These are phyloP conservation scores for Podarcis lilfordi DNA, from an alignment of 2,797 vertebrate species.

Conservation along the genomic window DNA sequence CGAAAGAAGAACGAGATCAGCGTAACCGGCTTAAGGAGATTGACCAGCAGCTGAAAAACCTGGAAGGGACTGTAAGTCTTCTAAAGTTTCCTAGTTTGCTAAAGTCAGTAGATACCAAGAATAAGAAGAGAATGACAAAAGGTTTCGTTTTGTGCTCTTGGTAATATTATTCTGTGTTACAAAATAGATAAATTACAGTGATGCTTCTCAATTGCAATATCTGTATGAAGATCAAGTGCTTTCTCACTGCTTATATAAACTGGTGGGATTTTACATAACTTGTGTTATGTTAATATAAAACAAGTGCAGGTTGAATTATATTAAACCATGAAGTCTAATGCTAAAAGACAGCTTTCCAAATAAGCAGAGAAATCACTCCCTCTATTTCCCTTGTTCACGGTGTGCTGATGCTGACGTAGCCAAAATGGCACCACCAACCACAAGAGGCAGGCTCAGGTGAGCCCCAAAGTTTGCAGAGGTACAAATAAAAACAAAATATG, in stretches of 20 bases:
- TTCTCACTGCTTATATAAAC: not conserved
- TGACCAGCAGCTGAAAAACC: slow-evolving; percentile 86
- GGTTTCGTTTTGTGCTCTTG: not conserved
- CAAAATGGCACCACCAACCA: no score
- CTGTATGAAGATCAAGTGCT: not conserved
- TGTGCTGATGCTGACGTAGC: not conserved
- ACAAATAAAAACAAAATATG: not conserved
- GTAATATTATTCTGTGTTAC: not conserved
- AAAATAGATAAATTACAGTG: not conserved
- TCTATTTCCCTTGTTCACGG: no score
- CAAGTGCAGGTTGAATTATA: not conserved
- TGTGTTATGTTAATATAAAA: not conserved
- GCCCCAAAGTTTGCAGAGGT: not conserved
- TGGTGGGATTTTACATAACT: not conserved
- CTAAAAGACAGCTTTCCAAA: not conserved
- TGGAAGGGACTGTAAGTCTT: slow-evolving; percentile 74
- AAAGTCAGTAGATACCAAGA: not conserved
- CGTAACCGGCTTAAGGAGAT: slow-evolving; percentile 88
- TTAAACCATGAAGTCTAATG: not conserved
- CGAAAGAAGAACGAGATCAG: slow-evolving; percentile 83
- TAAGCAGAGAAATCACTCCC: no score
- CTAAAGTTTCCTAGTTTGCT: not conserved
- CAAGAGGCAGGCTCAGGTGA: not conserved
- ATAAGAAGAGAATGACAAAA: slow-evolving; percentile 31
- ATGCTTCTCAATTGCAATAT: not conserved